Percentiles rank a stretch among this genome's conserved stretches.
Evolutionary conservation across 2,113 vertebrate species (phyloP).

Genomic region (Eulemur rufifrons): DNA sequence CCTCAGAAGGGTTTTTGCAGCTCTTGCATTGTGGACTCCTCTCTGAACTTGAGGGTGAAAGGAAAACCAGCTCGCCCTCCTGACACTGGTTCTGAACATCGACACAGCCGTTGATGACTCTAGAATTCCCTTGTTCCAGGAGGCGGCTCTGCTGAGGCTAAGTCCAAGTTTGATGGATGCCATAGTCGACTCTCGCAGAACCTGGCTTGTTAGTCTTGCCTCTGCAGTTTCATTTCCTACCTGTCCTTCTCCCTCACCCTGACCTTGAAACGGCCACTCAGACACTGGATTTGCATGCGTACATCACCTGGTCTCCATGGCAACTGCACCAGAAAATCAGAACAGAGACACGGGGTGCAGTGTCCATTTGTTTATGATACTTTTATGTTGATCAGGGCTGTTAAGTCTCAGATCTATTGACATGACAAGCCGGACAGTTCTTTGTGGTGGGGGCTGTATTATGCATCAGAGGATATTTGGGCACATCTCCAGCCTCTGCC

Average conservation of each 20-base stretch:
- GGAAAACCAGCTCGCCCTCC: background rate
- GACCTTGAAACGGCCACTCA: conserved; percentile 70
- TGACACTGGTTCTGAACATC: background rate
- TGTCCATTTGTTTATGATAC: background rate
- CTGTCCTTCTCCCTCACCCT: conserved; percentile 63
- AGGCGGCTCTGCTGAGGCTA: background rate
- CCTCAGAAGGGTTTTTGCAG: background rate
- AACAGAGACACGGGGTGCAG: background rate
- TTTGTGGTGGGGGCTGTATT: fast-evolving
- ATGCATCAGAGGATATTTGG: fast-evolving
- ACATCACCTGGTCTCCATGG: background rate
- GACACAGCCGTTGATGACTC: background rate
- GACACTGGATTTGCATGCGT: conserved; percentile 39
- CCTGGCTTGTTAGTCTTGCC: conserved; percentile 50
- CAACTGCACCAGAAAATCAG: background rate
- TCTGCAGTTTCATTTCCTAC: conserved; percentile 39
- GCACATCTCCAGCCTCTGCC: background rate
- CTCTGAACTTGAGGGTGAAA: background rate
- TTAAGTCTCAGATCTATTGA: background rate
- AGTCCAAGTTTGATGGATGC: conserved; percentile 72
- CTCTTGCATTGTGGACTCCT: background rate
- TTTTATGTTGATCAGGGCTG: background rate
- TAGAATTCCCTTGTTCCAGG: conserved; percentile 5
- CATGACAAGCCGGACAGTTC: background rate
- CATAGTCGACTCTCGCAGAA: conserved; percentile 39